Base-by-base conservation (phyloP, 1,140 invertebrate genomes). In the Kradibia gibbosae region DNA sequence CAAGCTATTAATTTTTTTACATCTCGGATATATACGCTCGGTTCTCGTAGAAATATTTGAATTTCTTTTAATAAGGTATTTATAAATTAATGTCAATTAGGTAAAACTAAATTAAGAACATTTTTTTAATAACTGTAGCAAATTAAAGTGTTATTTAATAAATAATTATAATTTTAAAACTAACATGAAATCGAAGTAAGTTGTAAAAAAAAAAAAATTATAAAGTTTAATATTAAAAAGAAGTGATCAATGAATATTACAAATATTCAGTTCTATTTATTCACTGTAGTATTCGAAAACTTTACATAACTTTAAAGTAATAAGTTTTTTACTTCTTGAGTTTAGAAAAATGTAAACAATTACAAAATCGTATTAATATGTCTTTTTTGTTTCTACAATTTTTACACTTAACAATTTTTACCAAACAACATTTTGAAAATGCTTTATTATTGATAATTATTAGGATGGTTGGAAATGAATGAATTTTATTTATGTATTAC, bases 241-340 rank as follows among this genome's bases (percentile, higher is more conserved):
- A 7, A 67, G 39, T n/a, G n/a, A n/a, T n/a, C n/a, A n/a, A n/a
- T n/a, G n/a, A n/a, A n/a, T n/a, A n/a, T n/a, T n/a, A n/a, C n/a
- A 67, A 67, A 67, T 67, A 36, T 39, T 67, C 62, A 36, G 34
- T 67, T 67, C 39, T 67, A 67, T 31, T 60, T 31, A 11, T 60
- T 60, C 10, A 13, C 8, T 11, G 25, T 28, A 28, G 25, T 28
- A 60, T 60, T 60, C 55, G n/a, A 60, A 60, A 28, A 62, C 28
- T 62, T 34, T 62, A 62, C 60, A 34, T 62, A 62, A 62, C 20
- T 62, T 62, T 5, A 1, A 60, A 11, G 5, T 28, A 60, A 28
- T 13, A 60, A 10, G 3, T 60, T 28, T 60, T 60, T 7, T 28
- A 60, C 53, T 60, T 60, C 25, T 11, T 60, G 55, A 31, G 31